Base-by-base conservation (phyloP, 2,888 invertebrate genomes). In the Chalcis sispes region DNA sequence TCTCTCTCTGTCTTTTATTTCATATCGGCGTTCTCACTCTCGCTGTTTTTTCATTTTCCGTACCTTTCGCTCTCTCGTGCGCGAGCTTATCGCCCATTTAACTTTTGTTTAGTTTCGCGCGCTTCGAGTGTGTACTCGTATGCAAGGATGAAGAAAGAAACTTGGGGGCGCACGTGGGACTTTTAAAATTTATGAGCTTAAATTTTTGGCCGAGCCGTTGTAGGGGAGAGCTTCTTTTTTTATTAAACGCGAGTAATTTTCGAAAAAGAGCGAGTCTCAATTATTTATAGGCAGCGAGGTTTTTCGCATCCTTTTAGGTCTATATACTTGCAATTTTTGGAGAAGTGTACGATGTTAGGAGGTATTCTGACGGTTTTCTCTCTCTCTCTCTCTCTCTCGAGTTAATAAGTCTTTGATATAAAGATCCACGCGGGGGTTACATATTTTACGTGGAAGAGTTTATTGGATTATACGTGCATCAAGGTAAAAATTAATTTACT, bases 131-230 rank as follows among this genome's bases (percentile, higher is more conserved):
- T n/a, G n/a, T n/a, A n/a, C n/a, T n/a, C n/a, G n/a, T n/a, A n/a
- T n/a, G n/a, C n/a, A n/a, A n/a, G n/a, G n/a, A n/a, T n/a, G n/a
- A n/a, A 18, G 27, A 10, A 10, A 2, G 25, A 15, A 13, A 54
- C 20, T 27, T 7, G 13, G 27, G 3, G 1, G 59, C 3, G 65
- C 46, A 50, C 3, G 65, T 46, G 52, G 36, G 65, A 58, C 40
- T 67, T n/a, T 66, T 50, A 59, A 72, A 59, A 73, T 73, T 73
- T 52, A 73, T 73, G 66, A 67, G 29, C 59, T 65, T 46, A 65
- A 58, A 64, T 42, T 72, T 65, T 40, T 25, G 54, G n/a, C n/a
- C n/a, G n/a, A n/a, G n/a, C n/a, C n/a, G n/a, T n/a, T n/a, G n/a
- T n/a, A n/a, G n/a, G n/a, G n/a, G n/a, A 15, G 18, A 50, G 50